Evolutionary conservation across 2,888 invertebrate species (phyloP), one percentile per base, ranked within the genome.

Genomic region (Junonia oenone): DNA sequence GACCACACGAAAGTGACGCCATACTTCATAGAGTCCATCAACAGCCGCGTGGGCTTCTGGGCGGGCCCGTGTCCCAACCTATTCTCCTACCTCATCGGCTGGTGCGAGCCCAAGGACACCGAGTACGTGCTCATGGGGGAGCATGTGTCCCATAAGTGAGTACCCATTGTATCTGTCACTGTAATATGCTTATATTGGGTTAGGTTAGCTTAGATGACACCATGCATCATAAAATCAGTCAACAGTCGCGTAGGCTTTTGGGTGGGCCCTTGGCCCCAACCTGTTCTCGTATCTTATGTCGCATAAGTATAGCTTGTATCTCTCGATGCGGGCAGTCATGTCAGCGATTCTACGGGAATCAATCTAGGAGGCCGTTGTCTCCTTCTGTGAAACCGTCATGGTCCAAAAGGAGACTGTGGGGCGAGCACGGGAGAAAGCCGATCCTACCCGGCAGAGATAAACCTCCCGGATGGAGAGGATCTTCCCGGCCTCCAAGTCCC

Each of bases 1-100:
- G 97, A 97, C 78, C 97, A 97, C 76, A 97, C 96, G 5, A 96
- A 96, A 87, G 97, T 97, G 58, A 96, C 97, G 2, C 97, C 97
- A 8, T 96, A 96, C 77, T 97, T 96, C 77, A 96, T 97, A 64
- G 97, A 97, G 80, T 97, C 96, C 0, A 96, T 97, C 67, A 95
- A 95, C 68, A 93, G 95, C 13, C 93, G 91, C 53, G 87, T 90
- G 13, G 97, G 97, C 17, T 97, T 97, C 78, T 97, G 95, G 93
- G 95, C 96, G 1, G 95, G 96, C 2, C 96, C 96, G 0, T 97
- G 97, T 73, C 92, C 94, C 22, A 96, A 94, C 71, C 87, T 96
- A 15, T 92, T 97, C 63, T 94, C 95, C n/a, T 97, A 95, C 71
- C 92, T 96, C 71, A 92, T 96, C 64, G 96, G 96, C 11, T 95